Conservation (phyloP, 1,140 invertebrate genomes). For the Leptinotarsa undecemlineata region DNA sequence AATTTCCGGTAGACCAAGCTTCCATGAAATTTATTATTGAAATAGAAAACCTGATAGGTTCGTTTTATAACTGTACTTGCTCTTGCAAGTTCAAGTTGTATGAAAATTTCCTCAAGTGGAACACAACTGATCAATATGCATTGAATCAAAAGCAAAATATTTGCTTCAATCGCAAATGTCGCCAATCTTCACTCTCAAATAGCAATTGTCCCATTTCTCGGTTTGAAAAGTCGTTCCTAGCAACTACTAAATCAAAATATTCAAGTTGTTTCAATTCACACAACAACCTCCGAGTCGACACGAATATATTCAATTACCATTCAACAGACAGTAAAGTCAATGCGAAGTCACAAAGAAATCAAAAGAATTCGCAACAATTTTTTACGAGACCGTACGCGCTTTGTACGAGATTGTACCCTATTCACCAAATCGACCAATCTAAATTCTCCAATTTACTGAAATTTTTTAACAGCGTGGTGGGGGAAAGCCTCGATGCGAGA, state of each 20-base stretch:
- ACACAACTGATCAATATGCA: no score
- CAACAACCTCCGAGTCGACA: not conserved
- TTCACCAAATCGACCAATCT: conserved; percentile 30
- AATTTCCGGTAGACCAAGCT: no score
- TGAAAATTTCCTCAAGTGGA: no score
- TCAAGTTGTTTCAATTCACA: not conserved
- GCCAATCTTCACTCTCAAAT: no score
- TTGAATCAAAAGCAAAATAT: no score
- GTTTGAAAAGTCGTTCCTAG: no score
- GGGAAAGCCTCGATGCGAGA: conserved; percentile 21
- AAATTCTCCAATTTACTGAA: conserved; percentile 31
- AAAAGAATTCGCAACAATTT: conserved; percentile 23
- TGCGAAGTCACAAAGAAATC: not conserved
- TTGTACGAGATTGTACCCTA: conserved; percentile 29
- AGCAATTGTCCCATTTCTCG: no score
- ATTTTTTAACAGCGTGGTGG: conserved; percentile 21
- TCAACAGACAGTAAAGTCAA: conserved; percentile 16
- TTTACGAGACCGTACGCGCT: conserved; percentile 22
- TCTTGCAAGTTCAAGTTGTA: no score
- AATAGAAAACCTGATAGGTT: no score
- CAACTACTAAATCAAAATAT: not conserved
- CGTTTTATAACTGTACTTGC: no score
- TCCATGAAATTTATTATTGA: no score
- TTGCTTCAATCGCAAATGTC: no score
- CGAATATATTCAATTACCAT: conserved; percentile 16